These are phyloP conservation scores for Pampusana beccarii DNA, from an alignment of 2,113 vertebrate genomes.

Conservation along the genomic window DNA sequence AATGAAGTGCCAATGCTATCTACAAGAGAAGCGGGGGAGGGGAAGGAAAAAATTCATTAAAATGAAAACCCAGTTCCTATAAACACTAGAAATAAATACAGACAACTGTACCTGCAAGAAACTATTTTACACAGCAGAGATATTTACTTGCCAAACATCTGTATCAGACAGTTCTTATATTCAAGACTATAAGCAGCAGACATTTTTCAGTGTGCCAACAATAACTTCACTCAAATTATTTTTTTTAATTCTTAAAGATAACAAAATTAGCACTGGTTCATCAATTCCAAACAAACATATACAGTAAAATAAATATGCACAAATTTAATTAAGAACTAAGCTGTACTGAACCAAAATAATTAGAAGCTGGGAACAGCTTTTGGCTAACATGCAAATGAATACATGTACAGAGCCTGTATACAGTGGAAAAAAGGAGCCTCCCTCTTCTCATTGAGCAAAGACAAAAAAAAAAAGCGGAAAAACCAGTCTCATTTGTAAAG, in stretches of 20 bases:
- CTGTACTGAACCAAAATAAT: not conserved
- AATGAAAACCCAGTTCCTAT: not conserved
- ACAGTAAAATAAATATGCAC: not conserved
- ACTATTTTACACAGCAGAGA: not conserved
- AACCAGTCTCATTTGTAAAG: not conserved
- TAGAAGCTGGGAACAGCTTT: not conserved
- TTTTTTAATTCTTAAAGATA: not conserved
- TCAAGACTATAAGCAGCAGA: not conserved
- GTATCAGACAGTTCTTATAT: not conserved
- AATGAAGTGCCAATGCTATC: conserved; percentile 76
- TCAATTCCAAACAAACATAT: not conserved
- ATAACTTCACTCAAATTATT: not conserved
- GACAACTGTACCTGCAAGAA: not conserved
- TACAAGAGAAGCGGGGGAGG: conserved; percentile 64
- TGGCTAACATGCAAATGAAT: not conserved
- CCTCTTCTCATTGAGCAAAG: not conserved
- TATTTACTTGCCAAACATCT: not conserved
- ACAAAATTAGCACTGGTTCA: not conserved
- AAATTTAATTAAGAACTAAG: not conserved
- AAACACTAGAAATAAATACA: conserved; percentile 1
- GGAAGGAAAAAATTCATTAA: conserved; percentile 10
- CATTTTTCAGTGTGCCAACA: not conserved
- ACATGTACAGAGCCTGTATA: not conserved
- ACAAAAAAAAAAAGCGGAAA: not conserved
- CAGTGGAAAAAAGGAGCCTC: not conserved